These are phyloP conservation scores for Manis javanica DNA, from an alignment of 2,797 vertebrate genomes.

Conservation along the genomic window DNA sequence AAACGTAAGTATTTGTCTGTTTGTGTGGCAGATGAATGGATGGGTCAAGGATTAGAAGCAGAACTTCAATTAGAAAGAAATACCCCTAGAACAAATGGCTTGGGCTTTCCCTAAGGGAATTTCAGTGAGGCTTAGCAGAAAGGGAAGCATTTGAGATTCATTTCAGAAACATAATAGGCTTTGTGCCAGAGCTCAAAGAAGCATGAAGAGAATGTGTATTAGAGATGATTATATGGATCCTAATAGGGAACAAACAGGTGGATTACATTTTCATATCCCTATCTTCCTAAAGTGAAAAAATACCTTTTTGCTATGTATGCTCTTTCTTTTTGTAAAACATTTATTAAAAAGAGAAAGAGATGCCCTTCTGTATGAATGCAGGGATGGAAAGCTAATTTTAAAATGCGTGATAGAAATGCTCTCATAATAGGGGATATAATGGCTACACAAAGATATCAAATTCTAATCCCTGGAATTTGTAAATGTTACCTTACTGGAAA, in stretches of 20 bases:
- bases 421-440: background rate
- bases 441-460: background rate
- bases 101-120: conserved; percentile 1
- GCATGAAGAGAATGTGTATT: background rate
- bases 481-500: background rate
- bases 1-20: background rate
- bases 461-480: background rate
- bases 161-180: background rate
- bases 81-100: background rate
- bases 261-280: background rate
- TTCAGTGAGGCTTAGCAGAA: background rate
- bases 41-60: background rate
- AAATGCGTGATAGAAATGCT: background rate
- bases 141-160: background rate
- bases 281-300: conserved; percentile 8
- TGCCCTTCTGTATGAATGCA: background rate
- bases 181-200: background rate
- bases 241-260: background rate
- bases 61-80: background rate
- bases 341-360: background rate
- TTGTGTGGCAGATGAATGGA: background rate
- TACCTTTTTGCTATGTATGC: background rate
- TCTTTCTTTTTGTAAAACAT: background rate
- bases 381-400: background rate
- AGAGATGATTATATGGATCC: background rate